Evolutionary conservation across 2,888 invertebrate genomes (phyloP), one percentile per base, ranked within the genome.

Genomic region (Corbicula japonica): DNA sequence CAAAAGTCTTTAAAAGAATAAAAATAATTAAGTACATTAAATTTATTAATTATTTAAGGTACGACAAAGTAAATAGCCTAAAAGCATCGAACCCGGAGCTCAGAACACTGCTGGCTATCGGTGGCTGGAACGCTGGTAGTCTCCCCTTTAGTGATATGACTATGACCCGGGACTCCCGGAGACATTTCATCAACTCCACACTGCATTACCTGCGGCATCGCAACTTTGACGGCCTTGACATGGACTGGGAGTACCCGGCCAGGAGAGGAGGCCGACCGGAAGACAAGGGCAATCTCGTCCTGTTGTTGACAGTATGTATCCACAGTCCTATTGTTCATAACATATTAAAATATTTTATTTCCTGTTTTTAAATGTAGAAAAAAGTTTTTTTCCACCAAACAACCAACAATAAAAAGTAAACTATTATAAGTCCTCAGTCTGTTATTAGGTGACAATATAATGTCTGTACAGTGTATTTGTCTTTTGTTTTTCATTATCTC

Each of bases 171-270:
- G 68, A 68, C 1, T 86, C 74, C 18, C 54, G 89, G 41, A 41
- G 61, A 12, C 83, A 83, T 41, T 89, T 89, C 54, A 75, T 86
- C 18, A 75, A 71, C n/a, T 76, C 84, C 10, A 81, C 86, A 6
- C 72, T 89, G n/a, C 68, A 73, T 10, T 89, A 76, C 56, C 76
- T 88, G 3, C 60, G 88, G n/a, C 54, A 72, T 12, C 56, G 85
- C 15, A 75, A 76, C 23, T 89, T 89, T 66, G 88, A 89, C 69
- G 89, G 89, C 8, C 76, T 88, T 5, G 88, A 87, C 52, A 81
- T 90, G 62, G 89, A 90, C 69, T 90, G 88, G 88, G 89, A 90
- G 62, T 90, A 90, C 69, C 90, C 90, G 5, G 87, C 83, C 2
- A 83, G 69, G 35, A 72, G 89, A 48, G 88, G 89, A 2, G 87